Percentiles rank a stretch among this genome's conserved stretches.
Conservation (phyloP, 1,140 invertebrate species). For the Macrocentrus cingulum region DNA sequence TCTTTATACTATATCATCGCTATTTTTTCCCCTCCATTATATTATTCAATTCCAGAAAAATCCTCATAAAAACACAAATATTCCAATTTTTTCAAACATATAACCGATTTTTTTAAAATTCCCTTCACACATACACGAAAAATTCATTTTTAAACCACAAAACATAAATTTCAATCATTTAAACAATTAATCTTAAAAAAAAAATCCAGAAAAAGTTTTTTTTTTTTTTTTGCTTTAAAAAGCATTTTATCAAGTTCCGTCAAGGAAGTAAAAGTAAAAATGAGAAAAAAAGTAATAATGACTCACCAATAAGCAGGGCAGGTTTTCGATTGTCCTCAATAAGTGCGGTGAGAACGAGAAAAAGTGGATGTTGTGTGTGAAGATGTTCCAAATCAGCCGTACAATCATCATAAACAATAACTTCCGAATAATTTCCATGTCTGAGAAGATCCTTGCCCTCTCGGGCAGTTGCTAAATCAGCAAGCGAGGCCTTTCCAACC, state of each 20-base stretch:
- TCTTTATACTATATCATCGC: no score
- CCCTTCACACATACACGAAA: no score
- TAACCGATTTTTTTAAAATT: no score
- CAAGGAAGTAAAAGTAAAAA: not conserved
- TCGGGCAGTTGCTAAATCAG: conserved; percentile 67
- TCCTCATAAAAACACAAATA: no score
- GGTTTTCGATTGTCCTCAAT: conserved; percentile 73
- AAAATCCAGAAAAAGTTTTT: no score
- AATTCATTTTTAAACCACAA: no score
- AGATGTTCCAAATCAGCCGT: conserved; percentile 65
- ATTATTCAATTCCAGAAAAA: no score
- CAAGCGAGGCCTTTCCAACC: conserved; percentile 67
- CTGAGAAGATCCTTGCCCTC: conserved; percentile 68
- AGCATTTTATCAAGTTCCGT: not conserved
- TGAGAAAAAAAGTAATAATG: not conserved
- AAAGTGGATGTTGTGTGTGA: conserved; percentile 64
- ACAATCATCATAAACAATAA: conserved; percentile 72
- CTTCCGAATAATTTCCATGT: conserved; percentile 62
- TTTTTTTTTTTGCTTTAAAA: no score
- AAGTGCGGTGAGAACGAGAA: conserved; percentile 69
- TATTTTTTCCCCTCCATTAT: no score
- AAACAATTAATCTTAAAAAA: no score
- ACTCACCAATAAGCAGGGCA: conserved; percentile 72
- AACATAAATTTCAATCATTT: no score
- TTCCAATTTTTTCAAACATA: no score